Evolutionary conservation across 2,113 vertebrate genomes (phyloP), one percentile per base, ranked within the genome.

Genomic region (Lepisosteus oculatus): DNA sequence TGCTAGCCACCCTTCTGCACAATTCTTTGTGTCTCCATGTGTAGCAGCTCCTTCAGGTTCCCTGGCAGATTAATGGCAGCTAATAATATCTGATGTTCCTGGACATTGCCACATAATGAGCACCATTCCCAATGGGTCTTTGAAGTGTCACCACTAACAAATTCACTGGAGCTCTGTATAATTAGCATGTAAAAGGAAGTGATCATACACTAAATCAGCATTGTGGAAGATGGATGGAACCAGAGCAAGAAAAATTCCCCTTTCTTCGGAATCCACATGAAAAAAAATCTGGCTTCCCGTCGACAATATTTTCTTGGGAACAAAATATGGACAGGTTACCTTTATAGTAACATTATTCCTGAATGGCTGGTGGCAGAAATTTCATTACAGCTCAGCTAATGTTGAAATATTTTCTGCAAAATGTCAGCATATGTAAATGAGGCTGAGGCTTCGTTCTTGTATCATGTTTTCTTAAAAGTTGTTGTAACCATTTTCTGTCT

Each of bases 81-180:
- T 97, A 96, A 98, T 98, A 98, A 97, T 95, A 96, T 96, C 95
- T 95, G 95, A 97, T 97, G 94, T 96, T 96, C 95, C 94, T 96
- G 95, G 96, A 98, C 95, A 93, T 93, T 88, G 93, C 91, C 90
- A 90, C 88, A 94, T 97, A 99, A 98, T 98, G 96, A 97, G 95
- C 91, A 94, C 92, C 89, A 93, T 95, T 97, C 95, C 95, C 96
- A 95, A 85, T 90, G 94, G 95, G 94, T 94, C 93, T 90, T 89
- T 80, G 9, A 95, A 93, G 94, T 97, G 96, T 97, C 96, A 97
- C 94, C 93, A 96, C 95, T 96, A 97, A 98, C 96, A 98, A 97
- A 98, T 97, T 96, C 92, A 84, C 93, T 84, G 87, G 92, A 86
- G 88, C 92, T 82, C 89, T 85, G 86, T 88, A 85, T 96, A 97